A percentile compares a stretch with the other conserved stretches of the same genome.
Evolutionary conservation across 1,140 invertebrate species (phyloP).

Genomic region (Glomeris maerens): DNA sequence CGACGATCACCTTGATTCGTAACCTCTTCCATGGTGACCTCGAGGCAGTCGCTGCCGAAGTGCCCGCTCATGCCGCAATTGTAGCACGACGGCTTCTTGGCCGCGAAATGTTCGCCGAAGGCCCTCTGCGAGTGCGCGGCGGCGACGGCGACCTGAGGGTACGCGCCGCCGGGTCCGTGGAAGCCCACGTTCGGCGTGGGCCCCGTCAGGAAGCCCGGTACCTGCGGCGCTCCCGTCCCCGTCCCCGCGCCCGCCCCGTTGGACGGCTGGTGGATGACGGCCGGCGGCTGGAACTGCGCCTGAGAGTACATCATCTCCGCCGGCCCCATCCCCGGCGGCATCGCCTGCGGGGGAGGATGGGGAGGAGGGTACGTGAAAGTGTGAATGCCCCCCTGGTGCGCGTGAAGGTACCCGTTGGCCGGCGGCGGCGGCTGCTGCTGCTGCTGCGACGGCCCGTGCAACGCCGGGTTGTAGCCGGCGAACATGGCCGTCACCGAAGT

Average conservation of each 20-base stretch:
- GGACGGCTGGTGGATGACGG: constrained; percentile 2
- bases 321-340: too few species aligned
- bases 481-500: too few species aligned
- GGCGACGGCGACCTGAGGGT: background rate
- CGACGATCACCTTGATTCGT: constrained; percentile 47
- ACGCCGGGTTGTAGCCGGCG: too few species aligned
- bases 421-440: too few species aligned
- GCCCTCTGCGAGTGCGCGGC: background rate
- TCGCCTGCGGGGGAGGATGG: too few species aligned
- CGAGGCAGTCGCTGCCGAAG: constrained; percentile 64
- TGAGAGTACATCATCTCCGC: too few species aligned
- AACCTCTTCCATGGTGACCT: constrained; percentile 73
- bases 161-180: constrained; percentile 8
- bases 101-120: background rate
- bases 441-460: too few species aligned
- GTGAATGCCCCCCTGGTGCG: too few species aligned
- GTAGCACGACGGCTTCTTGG: constrained; percentile 42
- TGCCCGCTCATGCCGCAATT: constrained; percentile 63
- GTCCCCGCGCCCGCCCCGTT: background rate
- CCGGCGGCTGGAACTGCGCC: constrained; percentile 2
- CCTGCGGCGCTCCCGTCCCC: background rate
- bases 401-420: too few species aligned
- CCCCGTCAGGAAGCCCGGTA: constrained; percentile 12
- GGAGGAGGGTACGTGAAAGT: too few species aligned
- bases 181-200: constrained; percentile 11